Percentiles rank a stretch among this genome's conserved stretches.
phyloP scores from a whole-genome alignment of 2,797 vertebrate species.

The Enteromius thamalakanensis region DNA sequence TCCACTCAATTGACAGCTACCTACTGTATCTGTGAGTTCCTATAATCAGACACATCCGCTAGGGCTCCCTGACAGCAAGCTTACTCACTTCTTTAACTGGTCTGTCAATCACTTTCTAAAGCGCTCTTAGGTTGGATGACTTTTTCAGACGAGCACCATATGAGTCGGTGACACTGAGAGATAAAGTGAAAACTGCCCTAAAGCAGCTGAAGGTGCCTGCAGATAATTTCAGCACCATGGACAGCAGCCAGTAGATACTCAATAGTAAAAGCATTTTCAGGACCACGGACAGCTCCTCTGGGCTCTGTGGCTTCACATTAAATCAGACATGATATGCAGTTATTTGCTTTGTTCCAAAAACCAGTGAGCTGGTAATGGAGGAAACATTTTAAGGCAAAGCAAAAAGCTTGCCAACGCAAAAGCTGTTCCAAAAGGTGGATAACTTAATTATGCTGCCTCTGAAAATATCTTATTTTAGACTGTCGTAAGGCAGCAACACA shows the following conservation, averaged over 20 bases:
- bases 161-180: conserved; percentile 13
- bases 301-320: background rate
- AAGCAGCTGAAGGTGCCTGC: background rate
- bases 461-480: background rate
- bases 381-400: background rate
- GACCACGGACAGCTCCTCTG: background rate
- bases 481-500: conserved; percentile 2
- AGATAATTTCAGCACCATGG: conserved; percentile 26
- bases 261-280: background rate
- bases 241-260: background rate
- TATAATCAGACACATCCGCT: conserved; percentile 40
- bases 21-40: background rate
- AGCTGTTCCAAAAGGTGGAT: background rate
- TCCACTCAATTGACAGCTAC: background rate
- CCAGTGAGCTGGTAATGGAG: background rate
- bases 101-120: conserved; percentile 41
- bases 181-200: conserved; percentile 17
- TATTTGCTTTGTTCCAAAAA: conserved; percentile 8
- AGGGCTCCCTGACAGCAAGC: conserved; percentile 29
- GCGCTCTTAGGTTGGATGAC: background rate
- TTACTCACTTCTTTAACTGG: conserved; percentile 34
- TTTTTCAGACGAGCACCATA: conserved; percentile 13
- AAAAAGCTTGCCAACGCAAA: background rate
- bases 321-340: background rate
- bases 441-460: background rate